Base-by-base conservation (phyloP, 1,140 invertebrate genomes). In the Dinoponera quadriceps region DNA sequence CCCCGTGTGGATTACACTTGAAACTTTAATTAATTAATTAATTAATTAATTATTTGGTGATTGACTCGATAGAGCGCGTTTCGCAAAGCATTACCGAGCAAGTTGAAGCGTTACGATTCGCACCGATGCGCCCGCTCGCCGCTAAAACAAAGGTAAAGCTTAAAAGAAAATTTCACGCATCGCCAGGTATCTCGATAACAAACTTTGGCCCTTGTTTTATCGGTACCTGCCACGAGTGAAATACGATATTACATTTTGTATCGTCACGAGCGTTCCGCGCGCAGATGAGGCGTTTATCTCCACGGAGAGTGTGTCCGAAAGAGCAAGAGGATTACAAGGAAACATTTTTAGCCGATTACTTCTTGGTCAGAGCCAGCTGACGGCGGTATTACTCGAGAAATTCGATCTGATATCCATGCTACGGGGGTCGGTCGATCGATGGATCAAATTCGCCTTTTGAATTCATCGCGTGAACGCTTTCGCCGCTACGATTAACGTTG, bases 331-430 rank as follows among this genome's bases (percentile, higher is more conserved):
- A 25, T 66, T n/a, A n/a, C 20, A 16, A 71, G 65, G 44, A 72
- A 65, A 82, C 27, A 44, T 25, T 73, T 57, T 33, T 51, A 54
- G 54, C 22, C 63, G 29, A 63, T 48, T 59, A 44, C 20, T 44
- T 33, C 14, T 54, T 11, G 25, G n/a, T 59, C 13, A 13, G 54
- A 20, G 25, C 44, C 25, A 27, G n/a, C 29, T 62, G n/a, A 80
- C n/a, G 13, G 25, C 33, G 27, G 13, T 57, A 44, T 74, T 75
- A 71, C 20, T 74, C 69, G 69, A 85, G 55, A 85, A 75, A 82
- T 86, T 65, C 49, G 22, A 83, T 55, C 82, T 66, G 38, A 78
- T 83, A 86, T 78, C 66, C 85, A 51, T 55, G 66, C 71, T 49
- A 59, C 20, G 48, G 71, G n/a, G 72, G 54, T 82, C 48, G 55